Evolutionary conservation across 2,888 invertebrate species (phyloP), one percentile per base, ranked within the genome.

Genomic region (Psococerastis gibbosa): DNA sequence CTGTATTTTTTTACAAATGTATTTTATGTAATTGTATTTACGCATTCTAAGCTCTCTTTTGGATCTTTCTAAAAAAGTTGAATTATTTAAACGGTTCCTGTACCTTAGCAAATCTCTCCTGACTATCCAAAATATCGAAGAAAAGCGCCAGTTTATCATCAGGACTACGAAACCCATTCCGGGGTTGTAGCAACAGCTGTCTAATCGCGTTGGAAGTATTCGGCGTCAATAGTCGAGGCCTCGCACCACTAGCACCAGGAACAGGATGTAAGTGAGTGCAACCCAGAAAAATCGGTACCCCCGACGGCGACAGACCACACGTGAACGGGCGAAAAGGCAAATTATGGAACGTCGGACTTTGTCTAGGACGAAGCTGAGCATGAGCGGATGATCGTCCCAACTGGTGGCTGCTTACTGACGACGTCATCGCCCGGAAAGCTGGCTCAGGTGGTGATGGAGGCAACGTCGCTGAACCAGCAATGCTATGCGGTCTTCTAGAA

Each of bases 31-130:
- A n/a, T n/a, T n/a, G n/a, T n/a, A n/a, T n/a, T n/a, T n/a, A n/a
- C n/a, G n/a, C n/a, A n/a, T n/a, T n/a, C n/a, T n/a, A n/a, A n/a
- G n/a, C n/a, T n/a, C n/a, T n/a, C n/a, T n/a, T n/a, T n/a, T n/a
- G n/a, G n/a, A n/a, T n/a, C n/a, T n/a, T n/a, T n/a, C n/a, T n/a
- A n/a, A n/a, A n/a, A n/a, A n/a, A n/a, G n/a, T n/a, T n/a, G n/a
- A n/a, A n/a, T n/a, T n/a, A n/a, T n/a, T n/a, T n/a, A n/a, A n/a
- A n/a, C n/a, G n/a, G n/a, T n/a, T n/a, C n/a, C n/a, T n/a, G n/a
- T n/a, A 82, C 82, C 81, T 82, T 77, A 57, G 80, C 79, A 58
- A 83, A 77, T 58, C 74, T 69, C 59, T 81, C 79, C 67, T 83
- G 82, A 44, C 81, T 77, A 59, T 81, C 81, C 60, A 83, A 69